These are phyloP conservation scores for Onthophagus sagittarius DNA, from an alignment of 2,888 invertebrate genomes.

Conservation along the genomic window DNA sequence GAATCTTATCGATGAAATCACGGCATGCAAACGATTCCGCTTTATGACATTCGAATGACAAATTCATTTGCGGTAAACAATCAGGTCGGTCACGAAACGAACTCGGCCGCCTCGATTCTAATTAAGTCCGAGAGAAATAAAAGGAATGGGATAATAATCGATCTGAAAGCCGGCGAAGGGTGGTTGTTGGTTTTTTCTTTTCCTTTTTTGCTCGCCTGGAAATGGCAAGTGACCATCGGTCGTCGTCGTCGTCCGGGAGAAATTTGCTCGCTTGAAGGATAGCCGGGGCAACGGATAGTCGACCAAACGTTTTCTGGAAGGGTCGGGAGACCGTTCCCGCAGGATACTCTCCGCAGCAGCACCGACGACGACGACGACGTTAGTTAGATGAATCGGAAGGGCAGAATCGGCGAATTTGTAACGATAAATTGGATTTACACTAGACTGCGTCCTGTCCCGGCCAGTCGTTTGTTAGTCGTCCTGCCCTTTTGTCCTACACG, in stretches of 20 bases:
- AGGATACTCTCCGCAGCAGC: not conserved
- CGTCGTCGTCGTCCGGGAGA: not conserved
- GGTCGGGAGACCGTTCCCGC: not conserved
- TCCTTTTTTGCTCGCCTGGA: not conserved
- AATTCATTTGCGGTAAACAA: not conserved
- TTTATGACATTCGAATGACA: not conserved
- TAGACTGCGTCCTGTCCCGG: slow-evolving; percentile 37
- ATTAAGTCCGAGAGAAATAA: not conserved
- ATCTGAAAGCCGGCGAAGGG: not conserved
- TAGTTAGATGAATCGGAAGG: slow-evolving; percentile 46
- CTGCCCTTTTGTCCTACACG: not conserved
- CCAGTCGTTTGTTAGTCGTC: slow-evolving; percentile 17
- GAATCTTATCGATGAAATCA: not conserved
- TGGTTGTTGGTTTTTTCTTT: not conserved
- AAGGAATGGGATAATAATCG: not conserved
- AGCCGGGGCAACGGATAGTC: not conserved
- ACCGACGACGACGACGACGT: slow-evolving; percentile 34
- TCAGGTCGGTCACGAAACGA: not conserved
- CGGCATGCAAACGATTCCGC: not conserved
- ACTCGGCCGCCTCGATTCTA: not conserved
- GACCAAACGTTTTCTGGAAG: not conserved
- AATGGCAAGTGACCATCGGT: not conserved
- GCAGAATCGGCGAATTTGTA: slow-evolving; percentile 46
- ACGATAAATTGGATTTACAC: slow-evolving; percentile 49
- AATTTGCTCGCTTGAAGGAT: not conserved